Evolutionary conservation across 2,888 invertebrate genomes (phyloP), one percentile per base, ranked within the genome.

Genomic region (Onthophagus sagittarius): DNA sequence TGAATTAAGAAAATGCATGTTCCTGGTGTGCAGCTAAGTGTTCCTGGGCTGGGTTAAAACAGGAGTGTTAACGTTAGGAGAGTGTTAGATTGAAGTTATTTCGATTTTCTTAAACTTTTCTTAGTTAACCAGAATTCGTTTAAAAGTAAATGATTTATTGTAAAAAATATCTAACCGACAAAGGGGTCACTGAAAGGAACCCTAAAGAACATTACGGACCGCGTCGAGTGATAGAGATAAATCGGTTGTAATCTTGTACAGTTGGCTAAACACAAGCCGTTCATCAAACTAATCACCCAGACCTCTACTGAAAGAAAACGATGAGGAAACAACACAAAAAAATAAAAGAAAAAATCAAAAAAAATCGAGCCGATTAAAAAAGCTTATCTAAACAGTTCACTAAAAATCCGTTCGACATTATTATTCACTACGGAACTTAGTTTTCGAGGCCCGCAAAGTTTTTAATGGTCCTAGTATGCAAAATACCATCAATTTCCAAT

Each of bases 241-340:
- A 74, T 65, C 70, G 64, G 71, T 69, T 65, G 72, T 72, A 72
- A 74, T 74, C 74, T 62, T 71, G 71, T 71, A 71, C 74, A 74
- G 72, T 74, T 71, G 67, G 72, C 72, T 72, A 73, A 74, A 74
- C 72, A 72, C 69, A 69, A 74, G 72, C 70, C 74, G 74, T 74
- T 70, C 62, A 72, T 72, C 74, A 74, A 74, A 72, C 72, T 74
- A 70, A 74, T 71, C 72, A 72, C 72, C 74, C 72, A 74, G 31
- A 62, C 23, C 64, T 67, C 69, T 72, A 74, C 71, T 32, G 70
- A 74, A 69, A 63, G 71, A 72, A 71, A 67, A 69, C 63, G 69
- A 23, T 23, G 23, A 71, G 71, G 53, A 71, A n/a, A n/a, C n/a
- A n/a, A n/a, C n/a, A 71, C 39, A 11, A 4, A 53, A 53, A 53